phyloP scores from a whole-genome alignment of 37 sponge, comb jelly and placozoan genomes.

The Beroe ovata region DNA sequence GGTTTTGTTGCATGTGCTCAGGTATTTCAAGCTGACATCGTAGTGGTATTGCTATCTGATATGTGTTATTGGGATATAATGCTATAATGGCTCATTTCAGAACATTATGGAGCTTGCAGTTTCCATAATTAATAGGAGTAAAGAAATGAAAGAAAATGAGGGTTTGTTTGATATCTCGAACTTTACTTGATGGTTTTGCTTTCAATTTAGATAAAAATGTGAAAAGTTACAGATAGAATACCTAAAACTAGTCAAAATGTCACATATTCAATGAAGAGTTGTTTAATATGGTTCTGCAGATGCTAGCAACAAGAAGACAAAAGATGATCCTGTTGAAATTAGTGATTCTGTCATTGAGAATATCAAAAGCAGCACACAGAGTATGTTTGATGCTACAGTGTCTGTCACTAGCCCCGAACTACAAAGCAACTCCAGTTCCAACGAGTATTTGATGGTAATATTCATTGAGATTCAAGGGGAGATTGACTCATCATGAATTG shows the following conservation, averaged over 20 bases:
- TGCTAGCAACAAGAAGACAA: background rate
- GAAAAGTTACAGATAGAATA: too few relatives aligned
- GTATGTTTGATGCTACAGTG: constrained; percentile 9
- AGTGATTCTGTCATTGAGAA: constrained; percentile 12
- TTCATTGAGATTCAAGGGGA: too few relatives aligned
- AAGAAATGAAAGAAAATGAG: background rate
- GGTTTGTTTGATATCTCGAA: too few relatives aligned
- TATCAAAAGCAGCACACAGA: background rate
- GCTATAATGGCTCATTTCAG: background rate
- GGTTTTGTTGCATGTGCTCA: constrained; percentile 50
- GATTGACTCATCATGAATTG: too few relatives aligned
- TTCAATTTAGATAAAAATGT: too few relatives aligned
- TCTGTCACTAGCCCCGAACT: background rate
- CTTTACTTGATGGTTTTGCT: too few relatives aligned
- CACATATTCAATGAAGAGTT: too few relatives aligned
- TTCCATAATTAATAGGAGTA: constrained; percentile 18
- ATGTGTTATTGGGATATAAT: background rate
- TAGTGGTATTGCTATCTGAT: background rate
- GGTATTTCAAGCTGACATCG: too few relatives aligned
- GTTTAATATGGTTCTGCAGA: too few relatives aligned
- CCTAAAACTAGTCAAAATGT: too few relatives aligned
- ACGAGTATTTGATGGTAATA: constrained; percentile 42
- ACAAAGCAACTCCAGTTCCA: background rate
- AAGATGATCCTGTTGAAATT: background rate
- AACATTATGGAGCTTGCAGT: background rate